Evolutionary conservation across 2,797 vertebrate genomes (phyloP).

Genomic region (Cyclura pinguis): DNA sequence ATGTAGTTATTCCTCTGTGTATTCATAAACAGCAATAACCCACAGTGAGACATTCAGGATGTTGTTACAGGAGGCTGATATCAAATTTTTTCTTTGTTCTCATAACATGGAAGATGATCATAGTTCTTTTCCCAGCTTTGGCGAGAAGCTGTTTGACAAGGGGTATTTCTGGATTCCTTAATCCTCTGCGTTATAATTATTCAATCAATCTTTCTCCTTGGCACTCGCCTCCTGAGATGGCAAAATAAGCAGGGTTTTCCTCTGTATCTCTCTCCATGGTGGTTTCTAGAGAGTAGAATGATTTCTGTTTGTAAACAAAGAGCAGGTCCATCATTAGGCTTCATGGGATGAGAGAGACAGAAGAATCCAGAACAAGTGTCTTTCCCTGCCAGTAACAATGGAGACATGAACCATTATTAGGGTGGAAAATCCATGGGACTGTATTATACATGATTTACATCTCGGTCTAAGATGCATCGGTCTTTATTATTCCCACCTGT

Average conservation of each 20-base stretch:
- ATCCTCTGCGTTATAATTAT: neutral
- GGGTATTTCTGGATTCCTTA: rapidly evolving
- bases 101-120: rapidly evolving
- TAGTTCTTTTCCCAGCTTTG: rapidly evolving
- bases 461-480: neutral
- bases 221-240: rapidly evolving
- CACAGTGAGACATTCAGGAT: neutral
- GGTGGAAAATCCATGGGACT: neutral
- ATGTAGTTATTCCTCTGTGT: rapidly evolving
- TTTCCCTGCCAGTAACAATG: neutral
- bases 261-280: neutral
- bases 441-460: neutral
- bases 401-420: neutral
- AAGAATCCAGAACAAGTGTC: neutral
- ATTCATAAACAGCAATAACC: neutral
- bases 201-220: rapidly evolving
- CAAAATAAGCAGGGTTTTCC: rapidly evolving
- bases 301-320: constrained; percentile 1
- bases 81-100: neutral
- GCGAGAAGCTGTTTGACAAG: rapidly evolving
- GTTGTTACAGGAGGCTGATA: rapidly evolving
- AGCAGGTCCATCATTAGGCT: neutral
- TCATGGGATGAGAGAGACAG: neutral
- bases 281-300: neutral
- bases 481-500: neutral